Conservation (phyloP, 2,888 invertebrate species). For the Napeogenes inachia region DNA sequence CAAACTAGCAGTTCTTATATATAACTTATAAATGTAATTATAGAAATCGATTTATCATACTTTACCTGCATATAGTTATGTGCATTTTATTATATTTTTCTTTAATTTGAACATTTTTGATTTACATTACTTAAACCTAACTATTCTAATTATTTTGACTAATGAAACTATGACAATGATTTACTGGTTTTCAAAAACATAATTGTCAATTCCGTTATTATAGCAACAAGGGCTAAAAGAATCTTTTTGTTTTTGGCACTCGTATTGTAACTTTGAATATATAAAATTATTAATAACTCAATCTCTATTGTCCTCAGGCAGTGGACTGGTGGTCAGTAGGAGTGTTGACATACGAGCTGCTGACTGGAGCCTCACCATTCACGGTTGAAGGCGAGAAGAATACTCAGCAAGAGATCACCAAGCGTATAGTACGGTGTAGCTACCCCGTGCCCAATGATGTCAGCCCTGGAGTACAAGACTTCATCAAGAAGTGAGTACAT, state of each 20-base stretch:
- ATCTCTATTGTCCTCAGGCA: conserved; percentile 79
- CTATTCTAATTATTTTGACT: too few species aligned
- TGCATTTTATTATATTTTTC: too few species aligned
- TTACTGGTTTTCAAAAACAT: too few species aligned
- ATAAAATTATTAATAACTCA: background rate
- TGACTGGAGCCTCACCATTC: conserved; percentile 98
- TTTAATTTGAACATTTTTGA: too few species aligned
- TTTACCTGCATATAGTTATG: too few species aligned
- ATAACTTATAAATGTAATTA: background rate
- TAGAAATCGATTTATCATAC: background rate
- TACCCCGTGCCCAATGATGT: conserved; percentile 93
- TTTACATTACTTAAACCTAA: too few species aligned
- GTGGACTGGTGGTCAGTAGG: conserved; percentile 99
- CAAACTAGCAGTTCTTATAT: too few species aligned
- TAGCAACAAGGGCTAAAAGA: too few species aligned
- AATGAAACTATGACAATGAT: too few species aligned
- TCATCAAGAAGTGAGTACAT: conserved; percentile 70
- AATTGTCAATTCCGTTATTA: too few species aligned
- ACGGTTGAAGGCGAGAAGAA: conserved; percentile 96
- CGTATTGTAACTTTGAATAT: background rate
- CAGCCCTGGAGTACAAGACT: conserved; percentile 82
- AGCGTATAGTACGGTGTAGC: conserved; percentile 90
- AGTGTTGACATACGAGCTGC: conserved; percentile 95
- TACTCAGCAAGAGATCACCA: conserved; percentile 95
- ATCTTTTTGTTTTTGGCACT: background rate